Percentiles rank a stretch among this genome's conserved stretches.
Evolutionary conservation across 2,797 vertebrate genomes (phyloP).

Genomic region (Podarcis siculus): DNA sequence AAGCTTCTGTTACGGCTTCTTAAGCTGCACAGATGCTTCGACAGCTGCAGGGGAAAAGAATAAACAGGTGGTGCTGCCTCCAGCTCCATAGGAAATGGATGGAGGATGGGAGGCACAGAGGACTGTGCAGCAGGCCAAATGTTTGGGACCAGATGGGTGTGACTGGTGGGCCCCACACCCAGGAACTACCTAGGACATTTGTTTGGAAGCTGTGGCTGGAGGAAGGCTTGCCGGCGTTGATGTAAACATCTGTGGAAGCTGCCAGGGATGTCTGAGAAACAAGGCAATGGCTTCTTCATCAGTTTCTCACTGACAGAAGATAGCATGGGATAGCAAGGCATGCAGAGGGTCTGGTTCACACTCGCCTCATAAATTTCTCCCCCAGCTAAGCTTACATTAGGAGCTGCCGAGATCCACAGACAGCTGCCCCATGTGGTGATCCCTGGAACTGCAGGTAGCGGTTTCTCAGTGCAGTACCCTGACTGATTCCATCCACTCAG

Average conservation of each 20-base stretch:
- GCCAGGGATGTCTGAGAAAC: neutral
- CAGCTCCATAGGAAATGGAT: neutral
- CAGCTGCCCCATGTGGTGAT: too few relatives aligned
- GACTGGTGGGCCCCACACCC: neutral
- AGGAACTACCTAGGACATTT: neutral
- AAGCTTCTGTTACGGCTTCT: neutral
- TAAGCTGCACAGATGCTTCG: neutral
- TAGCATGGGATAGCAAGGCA: too few relatives aligned
- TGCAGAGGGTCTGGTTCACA: too few relatives aligned
- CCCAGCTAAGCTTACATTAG: too few relatives aligned
- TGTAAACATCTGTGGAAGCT: neutral
- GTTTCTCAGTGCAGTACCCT: too few relatives aligned
- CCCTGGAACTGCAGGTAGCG: too few relatives aligned
- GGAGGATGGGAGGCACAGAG: neutral
- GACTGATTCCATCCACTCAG: too few relatives aligned
- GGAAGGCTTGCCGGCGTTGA: neutral
- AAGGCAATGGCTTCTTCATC: too few relatives aligned
- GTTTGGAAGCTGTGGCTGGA: neutral
- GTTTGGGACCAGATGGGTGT: neutral
- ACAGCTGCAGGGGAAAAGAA: neutral
- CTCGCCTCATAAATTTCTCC: too few relatives aligned
- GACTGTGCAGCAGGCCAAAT: neutral
- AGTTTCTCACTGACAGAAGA: too few relatives aligned
- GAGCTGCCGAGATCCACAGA: too few relatives aligned
- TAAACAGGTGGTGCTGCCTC: neutral